Conservation (phyloP, 2,113 vertebrate species). For the Calidris pygmaea region DNA sequence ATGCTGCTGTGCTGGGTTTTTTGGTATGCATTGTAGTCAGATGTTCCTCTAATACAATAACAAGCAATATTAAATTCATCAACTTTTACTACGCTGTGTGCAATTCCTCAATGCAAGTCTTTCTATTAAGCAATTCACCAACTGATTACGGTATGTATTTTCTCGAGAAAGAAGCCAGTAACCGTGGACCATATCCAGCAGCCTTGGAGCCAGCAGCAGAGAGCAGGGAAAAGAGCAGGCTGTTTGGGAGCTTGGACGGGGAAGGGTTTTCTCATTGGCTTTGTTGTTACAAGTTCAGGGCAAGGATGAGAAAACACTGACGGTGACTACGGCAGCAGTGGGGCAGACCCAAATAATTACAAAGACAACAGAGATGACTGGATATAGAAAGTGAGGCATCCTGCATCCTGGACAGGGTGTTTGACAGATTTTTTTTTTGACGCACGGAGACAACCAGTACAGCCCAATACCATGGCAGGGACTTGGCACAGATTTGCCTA, state of each 20-base stretch:
- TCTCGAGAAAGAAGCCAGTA: conserved; percentile 9
- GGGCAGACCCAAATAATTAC: background rate
- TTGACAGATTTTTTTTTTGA: background rate
- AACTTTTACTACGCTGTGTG: background rate
- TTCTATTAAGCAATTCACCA: conserved; percentile 14
- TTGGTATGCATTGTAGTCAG: background rate
- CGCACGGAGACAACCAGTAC: background rate
- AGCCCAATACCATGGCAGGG: background rate
- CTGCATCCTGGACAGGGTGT: background rate
- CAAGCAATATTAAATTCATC: conserved; percentile 2
- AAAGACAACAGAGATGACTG: background rate
- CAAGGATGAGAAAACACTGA: background rate
- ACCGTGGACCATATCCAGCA: background rate
- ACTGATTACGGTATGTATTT: conserved; percentile 10
- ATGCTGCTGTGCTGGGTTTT: background rate
- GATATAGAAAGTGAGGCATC: background rate
- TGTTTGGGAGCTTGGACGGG: background rate
- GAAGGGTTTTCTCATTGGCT: background rate
- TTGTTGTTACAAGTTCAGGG: background rate
- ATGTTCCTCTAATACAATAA: background rate
- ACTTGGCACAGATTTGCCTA: background rate
- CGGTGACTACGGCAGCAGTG: background rate
- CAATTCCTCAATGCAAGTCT: background rate
- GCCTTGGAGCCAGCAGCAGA: background rate
- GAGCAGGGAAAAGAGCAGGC: background rate